Evolutionary conservation across 2,113 vertebrate genomes (phyloP), one percentile per base, ranked within the genome.

Genomic region (Atherinomorus stipes): DNA sequence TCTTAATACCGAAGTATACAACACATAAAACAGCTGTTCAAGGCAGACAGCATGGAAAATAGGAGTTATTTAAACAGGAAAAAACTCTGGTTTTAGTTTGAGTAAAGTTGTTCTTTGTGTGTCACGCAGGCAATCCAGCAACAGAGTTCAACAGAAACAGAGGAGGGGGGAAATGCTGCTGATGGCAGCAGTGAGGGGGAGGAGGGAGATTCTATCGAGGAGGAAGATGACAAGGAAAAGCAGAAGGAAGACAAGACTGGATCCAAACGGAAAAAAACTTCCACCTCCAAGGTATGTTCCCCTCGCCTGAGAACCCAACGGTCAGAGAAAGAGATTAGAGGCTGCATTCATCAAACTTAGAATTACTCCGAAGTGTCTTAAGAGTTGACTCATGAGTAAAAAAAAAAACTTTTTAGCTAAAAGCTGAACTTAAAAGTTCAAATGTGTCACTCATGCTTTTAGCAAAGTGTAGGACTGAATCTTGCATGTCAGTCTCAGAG

Each of bases 131-230:
- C 94, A 77, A 95, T 98, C 81, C 96, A 98, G 85, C 97, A 96
- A 60, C 96, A 98, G 94, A 96, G 96, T 80, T 99, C 96, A 11
- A 96, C 96, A 42, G 97, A 99, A 91, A 96, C 96, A 1, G 97
- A 98, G 13, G 97, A 97, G 85, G 96, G 95, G 3, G 96, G 96
- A 18, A 95, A 98, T 69, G 88, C 95, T 0, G 97, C 95, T 16
- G 96, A 98, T 34, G 97, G 95, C 72, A 99, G 97, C 94, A 98
- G 97, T 8, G 97, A 98, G 86, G 93, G 90, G 0, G 97, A 98
- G 56, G 97, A 97, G 89, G 96, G 95, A 0, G 96, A 96, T 63
- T 91, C 94, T 59, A 92, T 96, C 1, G 86, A 84, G 83, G 96
- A 95, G 83, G 95, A 96, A 72, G 96, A 98, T 45, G 92, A 95